Conservation (phyloP, 2,797 vertebrate genomes). For the Delichon dasypus region DNA sequence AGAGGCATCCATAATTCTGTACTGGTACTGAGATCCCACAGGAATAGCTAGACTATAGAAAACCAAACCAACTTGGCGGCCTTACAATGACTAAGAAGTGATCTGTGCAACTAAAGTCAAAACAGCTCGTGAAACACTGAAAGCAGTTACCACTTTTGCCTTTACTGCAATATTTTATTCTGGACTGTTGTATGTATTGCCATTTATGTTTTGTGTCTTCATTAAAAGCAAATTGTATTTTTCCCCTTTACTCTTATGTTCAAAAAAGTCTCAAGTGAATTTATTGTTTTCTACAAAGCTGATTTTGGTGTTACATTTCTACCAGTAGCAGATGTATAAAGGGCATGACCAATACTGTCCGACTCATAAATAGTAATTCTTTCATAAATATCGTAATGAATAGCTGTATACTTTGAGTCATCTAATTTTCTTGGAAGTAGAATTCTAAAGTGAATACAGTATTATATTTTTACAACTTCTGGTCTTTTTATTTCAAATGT, state of each 20-base stretch:
- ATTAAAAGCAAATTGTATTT: not conserved
- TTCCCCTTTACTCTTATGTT: not conserved
- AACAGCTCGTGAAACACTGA: not conserved
- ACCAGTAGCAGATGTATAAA: not conserved
- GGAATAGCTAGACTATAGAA: not conserved
- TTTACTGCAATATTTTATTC: not conserved
- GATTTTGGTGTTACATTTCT: not conserved
- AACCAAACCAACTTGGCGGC: not conserved
- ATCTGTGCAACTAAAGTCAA: not conserved
- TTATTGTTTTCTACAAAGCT: not conserved
- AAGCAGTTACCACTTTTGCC: not conserved
- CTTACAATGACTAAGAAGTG: not conserved
- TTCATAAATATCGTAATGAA: constrained; percentile 19
- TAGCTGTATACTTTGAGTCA: constrained; percentile 30
- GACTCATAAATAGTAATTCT: not conserved
- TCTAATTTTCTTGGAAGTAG: constrained; percentile 27
- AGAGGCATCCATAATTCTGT: not conserved
- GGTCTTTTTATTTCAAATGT: constrained; percentile 53
- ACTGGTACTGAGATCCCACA: not conserved
- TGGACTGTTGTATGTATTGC: not conserved
- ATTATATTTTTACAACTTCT: constrained; percentile 59
- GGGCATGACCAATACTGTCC: not conserved
- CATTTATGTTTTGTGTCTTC: not conserved
- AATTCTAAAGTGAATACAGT: constrained; percentile 45
- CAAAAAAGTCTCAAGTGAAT: not conserved